A percentile compares a stretch with the other conserved stretches of the same genome.
Evolutionary conservation across 2,888 invertebrate genomes (phyloP).

Genomic region (Nomada ruficornis): DNA sequence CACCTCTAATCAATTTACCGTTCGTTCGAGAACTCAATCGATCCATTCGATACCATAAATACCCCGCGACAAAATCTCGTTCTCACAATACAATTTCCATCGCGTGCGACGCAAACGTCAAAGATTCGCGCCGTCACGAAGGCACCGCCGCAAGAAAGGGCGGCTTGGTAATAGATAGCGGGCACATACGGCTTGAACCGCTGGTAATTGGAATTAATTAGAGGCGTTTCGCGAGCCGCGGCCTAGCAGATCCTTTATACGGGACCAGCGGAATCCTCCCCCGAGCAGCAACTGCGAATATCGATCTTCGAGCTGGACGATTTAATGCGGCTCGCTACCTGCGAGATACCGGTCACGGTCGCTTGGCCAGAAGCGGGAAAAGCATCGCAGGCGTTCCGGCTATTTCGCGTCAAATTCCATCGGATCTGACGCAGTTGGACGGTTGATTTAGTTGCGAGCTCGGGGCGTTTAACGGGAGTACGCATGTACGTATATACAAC

Average conservation of each 20-base stretch:
- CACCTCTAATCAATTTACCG: too few relatives aligned
- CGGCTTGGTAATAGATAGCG: slow-evolving; percentile 53
- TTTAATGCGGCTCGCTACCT: slow-evolving; percentile 45
- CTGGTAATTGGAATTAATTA: slow-evolving; percentile 69
- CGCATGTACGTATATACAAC: not conserved
- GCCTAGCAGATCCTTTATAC: slow-evolving; percentile 41
- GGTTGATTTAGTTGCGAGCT: not conserved
- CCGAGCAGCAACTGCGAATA: slow-evolving; percentile 26
- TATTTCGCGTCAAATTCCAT: slow-evolving; percentile 25
- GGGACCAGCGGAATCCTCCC: slow-evolving; percentile 38
- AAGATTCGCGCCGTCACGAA: slow-evolving; percentile 17
- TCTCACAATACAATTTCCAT: slow-evolving; percentile 22
- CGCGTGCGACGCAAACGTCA: slow-evolving; percentile 30
- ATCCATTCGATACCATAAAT: not conserved
- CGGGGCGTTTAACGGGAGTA: not conserved
- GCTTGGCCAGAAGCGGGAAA: slow-evolving; percentile 18
- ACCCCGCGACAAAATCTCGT: too few relatives aligned
- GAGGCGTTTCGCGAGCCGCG: slow-evolving; percentile 58
- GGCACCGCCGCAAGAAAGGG: slow-evolving; percentile 33
- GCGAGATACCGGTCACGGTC: slow-evolving; percentile 35
- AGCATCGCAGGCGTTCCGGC: not conserved
- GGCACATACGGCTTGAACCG: slow-evolving; percentile 41
- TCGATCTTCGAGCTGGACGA: slow-evolving; percentile 46
- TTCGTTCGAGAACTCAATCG: too few relatives aligned
- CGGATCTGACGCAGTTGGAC: not conserved